Conservation (phyloP, 1,140 invertebrate genomes). For the Limonius californicus region DNA sequence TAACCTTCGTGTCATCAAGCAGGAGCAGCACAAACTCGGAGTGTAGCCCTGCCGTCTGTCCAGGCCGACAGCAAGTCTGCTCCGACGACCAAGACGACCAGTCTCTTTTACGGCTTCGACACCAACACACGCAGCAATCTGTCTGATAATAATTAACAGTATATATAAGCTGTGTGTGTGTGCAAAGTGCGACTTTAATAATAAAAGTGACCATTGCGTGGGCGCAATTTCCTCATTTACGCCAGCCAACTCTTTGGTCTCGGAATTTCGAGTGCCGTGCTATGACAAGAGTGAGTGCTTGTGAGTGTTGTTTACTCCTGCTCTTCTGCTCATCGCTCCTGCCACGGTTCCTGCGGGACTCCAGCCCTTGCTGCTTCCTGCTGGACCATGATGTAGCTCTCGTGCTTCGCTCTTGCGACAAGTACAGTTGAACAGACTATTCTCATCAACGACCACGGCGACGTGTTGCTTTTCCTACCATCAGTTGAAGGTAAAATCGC, state of each 20-base stretch:
- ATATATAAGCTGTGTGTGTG: no score
- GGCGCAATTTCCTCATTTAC: constrained; percentile 8
- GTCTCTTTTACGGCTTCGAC: constrained; percentile 14
- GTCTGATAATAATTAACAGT: constrained; percentile 15
- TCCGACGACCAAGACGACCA: constrained; percentile 6
- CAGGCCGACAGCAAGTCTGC: constrained; percentile 12
- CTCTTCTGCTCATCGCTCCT: not conserved
- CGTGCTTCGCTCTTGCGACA: not conserved
- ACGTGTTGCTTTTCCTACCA: constrained; percentile 10
- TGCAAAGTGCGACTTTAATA: constrained; percentile 15
- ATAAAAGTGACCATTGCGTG: constrained; percentile 8
- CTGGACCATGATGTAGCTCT: constrained; percentile 10
- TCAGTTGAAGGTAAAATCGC: constrained; percentile 8
- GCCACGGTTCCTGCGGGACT: not conserved
- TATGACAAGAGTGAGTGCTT: constrained; percentile 12
- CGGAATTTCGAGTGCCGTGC: constrained; percentile 12
- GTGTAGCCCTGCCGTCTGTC: constrained; percentile 9
- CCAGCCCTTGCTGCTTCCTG: not conserved
- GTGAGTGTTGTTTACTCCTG: constrained; percentile 8
- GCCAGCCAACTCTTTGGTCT: constrained; percentile 14
- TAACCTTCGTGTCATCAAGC: constrained; percentile 6
- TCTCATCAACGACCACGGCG: not conserved
- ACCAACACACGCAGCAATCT: constrained; percentile 13
- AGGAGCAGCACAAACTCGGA: not conserved
- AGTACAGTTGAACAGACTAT: not conserved